phyloP scores from a whole-genome alignment of 2,888 invertebrate genomes.

The Magallana nippona region DNA sequence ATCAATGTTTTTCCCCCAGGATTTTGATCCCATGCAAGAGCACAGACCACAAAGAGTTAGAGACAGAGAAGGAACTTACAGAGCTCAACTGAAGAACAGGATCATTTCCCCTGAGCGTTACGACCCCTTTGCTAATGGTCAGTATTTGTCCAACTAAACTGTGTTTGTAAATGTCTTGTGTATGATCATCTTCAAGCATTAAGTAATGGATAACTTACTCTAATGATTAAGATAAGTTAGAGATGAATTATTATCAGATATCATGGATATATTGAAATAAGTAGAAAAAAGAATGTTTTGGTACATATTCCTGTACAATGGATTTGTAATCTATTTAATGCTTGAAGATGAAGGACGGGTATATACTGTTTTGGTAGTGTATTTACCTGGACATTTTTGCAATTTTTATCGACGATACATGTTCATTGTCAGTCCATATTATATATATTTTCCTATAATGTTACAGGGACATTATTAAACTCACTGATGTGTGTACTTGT shows the following conservation, averaged over 20 bases:
- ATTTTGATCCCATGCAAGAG: conserved; percentile 79
- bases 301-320: too few relatives aligned
- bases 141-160: conserved; percentile 73
- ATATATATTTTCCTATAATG: too few relatives aligned
- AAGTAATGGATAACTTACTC: neutral
- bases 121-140: conserved; percentile 99
- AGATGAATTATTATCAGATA: too few relatives aligned
- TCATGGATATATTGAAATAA: too few relatives aligned
- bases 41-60: conserved; percentile 92
- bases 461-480: too few relatives aligned
- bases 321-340: neutral
- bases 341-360: neutral
- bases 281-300: too few relatives aligned
- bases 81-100: conserved; percentile 91
- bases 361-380: neutral
- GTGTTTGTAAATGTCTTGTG: neutral
- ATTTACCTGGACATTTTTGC: neutral
- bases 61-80: conserved; percentile 98
- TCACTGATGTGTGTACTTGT: neutral
- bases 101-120: conserved; percentile 96
- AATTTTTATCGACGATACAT: neutral
- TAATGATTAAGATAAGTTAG: too few relatives aligned
- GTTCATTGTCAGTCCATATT: too few relatives aligned
- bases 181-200: conserved; percentile 3
- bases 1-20: conserved; percentile 58